These are phyloP conservation scores for Cyprinodon variegatus DNA, from an alignment of 2,113 vertebrate species.

Conservation along the genomic window DNA sequence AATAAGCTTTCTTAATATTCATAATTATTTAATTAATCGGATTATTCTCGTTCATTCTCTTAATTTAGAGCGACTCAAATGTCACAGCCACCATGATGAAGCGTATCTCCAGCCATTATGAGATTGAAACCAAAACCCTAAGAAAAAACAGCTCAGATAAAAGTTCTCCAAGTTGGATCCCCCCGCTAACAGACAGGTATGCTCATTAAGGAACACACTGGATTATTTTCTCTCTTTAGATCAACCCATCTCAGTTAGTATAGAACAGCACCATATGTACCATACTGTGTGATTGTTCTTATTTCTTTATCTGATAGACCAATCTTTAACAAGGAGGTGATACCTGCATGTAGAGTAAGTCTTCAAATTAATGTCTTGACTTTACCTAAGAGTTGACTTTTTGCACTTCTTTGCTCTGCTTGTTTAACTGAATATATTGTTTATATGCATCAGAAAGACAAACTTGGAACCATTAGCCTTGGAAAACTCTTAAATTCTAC, in stretches of 20 bases:
- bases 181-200: slow-evolving; percentile 55
- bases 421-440: slow-evolving; percentile 16
- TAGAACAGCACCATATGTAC: neutral
- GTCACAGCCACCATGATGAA: slow-evolving; percentile 68
- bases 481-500: slow-evolving; percentile 45
- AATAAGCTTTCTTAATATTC: neutral
- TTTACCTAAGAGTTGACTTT: neutral
- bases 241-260: neutral
- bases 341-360: slow-evolving; percentile 66
- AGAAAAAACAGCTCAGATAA: slow-evolving; percentile 7
- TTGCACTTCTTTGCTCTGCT: neutral
- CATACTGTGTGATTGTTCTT: slow-evolving; percentile 4
- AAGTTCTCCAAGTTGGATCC: neutral
- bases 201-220: neutral
- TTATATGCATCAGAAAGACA: slow-evolving; percentile 40
- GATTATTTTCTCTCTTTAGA: neutral
- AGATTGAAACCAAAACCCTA: slow-evolving; percentile 24
- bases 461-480: slow-evolving; percentile 8
- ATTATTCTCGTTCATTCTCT: neutral
- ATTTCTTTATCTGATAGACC: slow-evolving; percentile 44
- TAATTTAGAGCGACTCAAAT: slow-evolving; percentile 55
- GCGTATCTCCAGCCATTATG: slow-evolving; percentile 72
- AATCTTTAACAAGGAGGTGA: slow-evolving; percentile 63
- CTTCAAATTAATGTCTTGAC: neutral
- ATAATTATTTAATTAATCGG: neutral